Evolutionary conservation across 2,888 invertebrate species (phyloP), one percentile per base, ranked within the genome.

Genomic region (Ophraella communa): DNA sequence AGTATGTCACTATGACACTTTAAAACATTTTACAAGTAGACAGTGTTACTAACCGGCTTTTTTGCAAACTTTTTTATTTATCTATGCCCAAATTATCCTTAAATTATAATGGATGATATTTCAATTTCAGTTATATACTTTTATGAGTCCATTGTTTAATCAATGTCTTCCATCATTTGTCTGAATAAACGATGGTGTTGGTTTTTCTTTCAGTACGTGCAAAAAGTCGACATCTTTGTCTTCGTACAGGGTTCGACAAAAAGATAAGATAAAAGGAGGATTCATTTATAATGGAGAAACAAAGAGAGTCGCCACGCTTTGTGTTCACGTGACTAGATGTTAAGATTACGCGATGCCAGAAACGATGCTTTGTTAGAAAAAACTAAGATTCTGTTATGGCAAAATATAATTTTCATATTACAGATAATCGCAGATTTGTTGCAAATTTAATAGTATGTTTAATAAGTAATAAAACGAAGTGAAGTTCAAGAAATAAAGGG

Each of bases 241-340:
- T n/a, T n/a, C n/a, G 52, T 60, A 44, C 42, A 17, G 52, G 8
- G 42, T 30, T 44, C 14, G 24, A 60, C 60, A n/a, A 52, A 60
- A 60, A 60, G 60, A 60, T 60, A 60, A 60, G 60, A 60, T 60
- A 60, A 60, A 60, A 60, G 24, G 52, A 60, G 44, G 44, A 60
- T 60, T 53, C 60, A 60, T 60, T 60, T 60, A 53, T 60, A 52
- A 60, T 47, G 23, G 27, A 60, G 60, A 60, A 60, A 60, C 60
- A 60, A 60, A n/a, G n/a, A 42, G 52, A 30, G 42, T 59, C 59
- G 59, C 52, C 44, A 44, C 14, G 60, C 52, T 39, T 60, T 60
- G 52, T 60, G 52, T 49, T 44, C 52, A 44, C 30, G 60, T 44
- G 60, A 52, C 30, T 60, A 11, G 57, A 4, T 17, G 60, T 44